Base-by-base conservation (phyloP, 2,113 vertebrate genomes). In the Rhea americana region DNA sequence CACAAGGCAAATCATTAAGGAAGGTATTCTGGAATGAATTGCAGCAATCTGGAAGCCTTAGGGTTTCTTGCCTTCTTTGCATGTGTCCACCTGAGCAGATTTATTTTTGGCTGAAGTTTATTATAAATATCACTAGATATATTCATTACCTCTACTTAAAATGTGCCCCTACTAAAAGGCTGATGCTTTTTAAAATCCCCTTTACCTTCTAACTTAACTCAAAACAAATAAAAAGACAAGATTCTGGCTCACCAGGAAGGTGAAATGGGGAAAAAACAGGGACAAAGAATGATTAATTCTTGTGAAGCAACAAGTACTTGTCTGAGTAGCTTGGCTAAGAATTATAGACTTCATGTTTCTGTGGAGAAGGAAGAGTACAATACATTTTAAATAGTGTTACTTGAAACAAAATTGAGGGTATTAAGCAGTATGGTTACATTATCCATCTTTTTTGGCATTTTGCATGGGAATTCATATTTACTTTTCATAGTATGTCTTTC, bases 331-430 rank as follows among this genome's bases (percentile, higher is more conserved):
- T 61, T 65, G 89, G 32, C 3, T 43, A 48, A 61, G 4, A 5
- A 13, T 35, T 0, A 1, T 9, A 72, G 16, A 56, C 5, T 50
- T 70, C 18, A 5, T 16, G 2, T 53, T 88, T 81, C 28, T 81
- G 21, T 4, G 22, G 14, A 78, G 19, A 85, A 84, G 4, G 28
- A 85, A 24, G 22, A 85, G 21, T 35, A 48, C 25, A 39, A 20
- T 47, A 15, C n/a, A 51, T 50, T 13, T 59, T 2, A 1, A 77
- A 82, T 4, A 32, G 2, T 1, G 0, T 25, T 14, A 59, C 3
- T 66, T 62, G 41, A 77, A 45, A 67, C 30, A 45, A 30, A 73
- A 74, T 2, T 12, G 3, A 30, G 35, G 16, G 6, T 21, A 7
- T 30, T 89, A 90, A 68, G 32, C 14, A 83, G 81, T 2, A 0